Evolutionary conservation across 2,888 invertebrate species (phyloP).

Genomic region (Epirrita christyi): DNA sequence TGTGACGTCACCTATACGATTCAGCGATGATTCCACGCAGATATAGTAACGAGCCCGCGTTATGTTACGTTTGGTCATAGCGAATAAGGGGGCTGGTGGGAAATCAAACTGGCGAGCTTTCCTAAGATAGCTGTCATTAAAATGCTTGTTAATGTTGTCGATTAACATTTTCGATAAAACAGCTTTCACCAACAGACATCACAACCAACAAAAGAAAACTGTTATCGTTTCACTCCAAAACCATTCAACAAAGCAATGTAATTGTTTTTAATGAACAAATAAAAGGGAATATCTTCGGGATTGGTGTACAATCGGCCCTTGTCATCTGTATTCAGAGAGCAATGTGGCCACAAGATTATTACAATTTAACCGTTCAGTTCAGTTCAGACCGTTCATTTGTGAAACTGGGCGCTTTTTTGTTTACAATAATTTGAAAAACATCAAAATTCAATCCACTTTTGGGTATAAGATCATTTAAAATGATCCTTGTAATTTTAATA

Average conservation of each 20-base stretch:
- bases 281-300: conserved; percentile 18
- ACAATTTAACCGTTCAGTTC: conserved; percentile 50
- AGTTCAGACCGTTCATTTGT: not conserved
- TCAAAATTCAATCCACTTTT: no score
- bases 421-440: no score
- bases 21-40: no score
- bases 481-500: no score
- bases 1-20: no score
- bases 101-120: no score
- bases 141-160: conserved; percentile 12
- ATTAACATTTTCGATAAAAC: conserved; percentile 11
- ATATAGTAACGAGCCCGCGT: no score
- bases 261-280: conserved; percentile 30
- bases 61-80: no score
- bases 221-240: conserved; percentile 8
- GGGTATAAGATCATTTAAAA: no score
- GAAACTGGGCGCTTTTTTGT: no score
- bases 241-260: conserved; percentile 11
- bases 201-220: conserved; percentile 20
- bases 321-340: conserved; percentile 18
- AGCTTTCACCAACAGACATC: conserved; percentile 4
- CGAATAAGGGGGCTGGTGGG: not conserved
- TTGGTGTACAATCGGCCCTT: conserved; percentile 33
- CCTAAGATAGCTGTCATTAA: not conserved
- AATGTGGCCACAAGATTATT: conserved; percentile 60